Base-by-base conservation (phyloP, 2,113 vertebrate genomes). In the Cettia cetti region DNA sequence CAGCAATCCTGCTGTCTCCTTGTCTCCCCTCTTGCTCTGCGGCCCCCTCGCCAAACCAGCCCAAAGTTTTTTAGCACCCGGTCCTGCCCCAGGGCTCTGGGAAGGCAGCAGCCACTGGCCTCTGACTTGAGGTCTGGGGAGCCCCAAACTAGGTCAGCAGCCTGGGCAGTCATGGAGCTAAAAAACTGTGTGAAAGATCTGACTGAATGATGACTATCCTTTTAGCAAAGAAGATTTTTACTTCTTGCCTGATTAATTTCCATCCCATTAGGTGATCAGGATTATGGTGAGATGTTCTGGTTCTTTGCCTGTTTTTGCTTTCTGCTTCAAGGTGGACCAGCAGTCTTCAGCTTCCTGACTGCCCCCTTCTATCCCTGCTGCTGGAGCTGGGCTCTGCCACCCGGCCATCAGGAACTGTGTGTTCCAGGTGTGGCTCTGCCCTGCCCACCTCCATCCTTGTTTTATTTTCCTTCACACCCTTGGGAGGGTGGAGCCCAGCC, bases 21-120 rank as follows among this genome's bases (percentile, higher is more conserved):
- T 26, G 56, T 42, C 7, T 69, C 59, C 70, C 50, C 20, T 42
- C 44, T 47, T 11, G 10, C 56, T 30, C 56, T 11, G 8, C 49
- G 57, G 33, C 27, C 6, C 1, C 31, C 49, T 27, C 0, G 0
- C 42, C 0, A 0, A 69, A n/a, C 33, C 20, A 12, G 18, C 44
- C 30, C 4, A 2, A 15, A 5, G n/a, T 9, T 30, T 18, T 59
- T 60, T 16, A 47, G 64, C 39, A 14, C 13, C 0, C 0, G 0
- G 39, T n/a, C 20, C 53, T 50, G 9, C 26, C 31, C 31, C 2
- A 1, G 30, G 44, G 64, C 74, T 77, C 64, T 4, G 7, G 9
- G 1, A 8, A 22, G 31, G 27, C 69, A 12, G 57, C 1, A 5
- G 40, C 31, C 4, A 1, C 72, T 75, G 9, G 7, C 56, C 42